Conservation (phyloP, 2,113 vertebrate species). For the Reinhardtius hippoglossoides region DNA sequence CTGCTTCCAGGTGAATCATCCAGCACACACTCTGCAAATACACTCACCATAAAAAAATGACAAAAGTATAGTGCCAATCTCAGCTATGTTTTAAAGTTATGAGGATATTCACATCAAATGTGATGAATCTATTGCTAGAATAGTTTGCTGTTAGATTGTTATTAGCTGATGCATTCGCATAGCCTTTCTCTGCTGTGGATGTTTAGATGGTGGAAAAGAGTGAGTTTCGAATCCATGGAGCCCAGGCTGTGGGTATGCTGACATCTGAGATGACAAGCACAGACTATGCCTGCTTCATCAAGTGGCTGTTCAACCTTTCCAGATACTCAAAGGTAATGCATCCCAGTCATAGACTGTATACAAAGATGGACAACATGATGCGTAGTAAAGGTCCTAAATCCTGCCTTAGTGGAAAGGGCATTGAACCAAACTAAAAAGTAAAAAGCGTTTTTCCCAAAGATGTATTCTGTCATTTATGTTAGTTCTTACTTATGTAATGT, state of each 20-base stretch:
- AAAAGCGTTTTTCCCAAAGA: no score
- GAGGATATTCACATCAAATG: not conserved
- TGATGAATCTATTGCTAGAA: not conserved
- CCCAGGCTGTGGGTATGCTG: conserved; percentile 86
- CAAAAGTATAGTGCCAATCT: no score
- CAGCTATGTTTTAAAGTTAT: not conserved
- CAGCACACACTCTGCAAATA: not conserved
- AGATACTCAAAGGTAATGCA: conserved; percentile 83
- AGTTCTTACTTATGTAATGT: no score
- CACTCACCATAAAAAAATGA: no score
- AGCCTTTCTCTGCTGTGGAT: conserved; percentile 11
- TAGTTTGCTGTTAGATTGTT: not conserved
- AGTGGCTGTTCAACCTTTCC: conserved; percentile 89
- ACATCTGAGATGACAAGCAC: conserved; percentile 79
- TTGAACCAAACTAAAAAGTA: no score
- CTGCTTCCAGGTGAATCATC: conserved; percentile 89
- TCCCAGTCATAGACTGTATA: not conserved
- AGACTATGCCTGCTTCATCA: conserved; percentile 87
- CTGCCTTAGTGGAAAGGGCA: no score
- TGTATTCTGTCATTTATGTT: no score
- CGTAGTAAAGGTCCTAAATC: not conserved
- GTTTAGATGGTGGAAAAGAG: conserved; percentile 92
- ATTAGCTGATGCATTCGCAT: no score
- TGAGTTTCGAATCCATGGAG: conserved; percentile 87
- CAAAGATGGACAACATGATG: not conserved